phyloP scores from a whole-genome alignment of 1,140 invertebrate species.

The Scaptodrosophila lebanonensis region DNA sequence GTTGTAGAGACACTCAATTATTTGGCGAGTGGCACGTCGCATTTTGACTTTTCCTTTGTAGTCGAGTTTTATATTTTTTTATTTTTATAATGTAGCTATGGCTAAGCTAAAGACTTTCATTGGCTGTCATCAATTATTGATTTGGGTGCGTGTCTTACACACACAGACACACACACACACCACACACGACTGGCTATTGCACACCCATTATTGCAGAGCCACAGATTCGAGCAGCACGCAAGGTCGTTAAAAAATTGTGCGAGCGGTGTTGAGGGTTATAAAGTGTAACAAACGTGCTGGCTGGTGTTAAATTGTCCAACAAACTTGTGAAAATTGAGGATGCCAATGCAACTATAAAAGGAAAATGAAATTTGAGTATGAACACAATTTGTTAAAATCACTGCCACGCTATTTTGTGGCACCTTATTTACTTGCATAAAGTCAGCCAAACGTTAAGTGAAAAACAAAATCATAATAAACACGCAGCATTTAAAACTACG shows the following conservation, averaged over 20 bases:
- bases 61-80: no score
- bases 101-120: no score
- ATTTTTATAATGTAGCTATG: no score
- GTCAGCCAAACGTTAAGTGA: constrained; percentile 32
- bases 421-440: constrained; percentile 54
- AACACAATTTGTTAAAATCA: constrained; percentile 51
- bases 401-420: constrained; percentile 56
- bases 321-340: background rate
- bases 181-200: background rate
- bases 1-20: no score
- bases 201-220: no score
- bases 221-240: no score
- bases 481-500: constrained; percentile 21
- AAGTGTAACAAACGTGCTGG: constrained; percentile 37
- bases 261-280: background rate
- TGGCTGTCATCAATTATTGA: constrained; percentile 11
- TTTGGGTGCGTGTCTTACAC: background rate
- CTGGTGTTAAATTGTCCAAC: background rate
- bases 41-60: no score
- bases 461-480: constrained; percentile 20
- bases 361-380: constrained; percentile 31
- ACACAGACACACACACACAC: constrained; percentile 6
- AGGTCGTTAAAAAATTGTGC: background rate
- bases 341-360: background rate
- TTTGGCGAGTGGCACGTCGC: no score